Evolutionary conservation across 1,140 invertebrate species (phyloP).

Genomic region (Sycophaga agraensis): DNA sequence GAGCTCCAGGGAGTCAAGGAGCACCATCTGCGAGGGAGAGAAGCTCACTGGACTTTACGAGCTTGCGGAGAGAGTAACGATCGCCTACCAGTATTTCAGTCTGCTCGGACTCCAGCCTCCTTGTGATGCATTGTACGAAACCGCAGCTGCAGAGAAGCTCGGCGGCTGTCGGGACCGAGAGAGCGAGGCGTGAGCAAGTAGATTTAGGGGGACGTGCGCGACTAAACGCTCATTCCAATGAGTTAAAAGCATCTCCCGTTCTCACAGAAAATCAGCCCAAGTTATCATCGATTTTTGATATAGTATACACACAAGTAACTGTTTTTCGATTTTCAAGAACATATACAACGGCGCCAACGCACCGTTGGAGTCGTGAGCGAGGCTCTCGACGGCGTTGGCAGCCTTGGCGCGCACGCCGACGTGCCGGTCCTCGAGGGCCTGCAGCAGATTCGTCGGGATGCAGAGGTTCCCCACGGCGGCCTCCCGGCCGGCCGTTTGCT

Average conservation of each 20-base stretch:
- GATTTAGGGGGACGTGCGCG: no score
- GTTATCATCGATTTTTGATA: no score
- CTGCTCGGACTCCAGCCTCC: constrained; percentile 27
- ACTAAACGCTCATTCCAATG: no score
- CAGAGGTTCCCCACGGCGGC: constrained; percentile 32
- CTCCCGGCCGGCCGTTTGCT: constrained; percentile 33
- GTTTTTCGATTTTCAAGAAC: no score
- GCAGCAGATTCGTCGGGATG: constrained; percentile 31
- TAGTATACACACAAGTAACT: no score
- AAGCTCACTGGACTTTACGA: neutral
- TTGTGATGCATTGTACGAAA: constrained; percentile 31
- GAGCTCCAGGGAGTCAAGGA: constrained; percentile 30
- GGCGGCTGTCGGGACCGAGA: constrained; percentile 31
- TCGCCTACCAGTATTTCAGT: constrained; percentile 32
- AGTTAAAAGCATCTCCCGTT: no score
- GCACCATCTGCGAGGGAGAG: constrained; percentile 31
- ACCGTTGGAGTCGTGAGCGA: constrained; percentile 25
- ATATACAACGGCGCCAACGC: no score
- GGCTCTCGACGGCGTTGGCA: constrained; percentile 31
- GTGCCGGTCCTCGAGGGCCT: constrained; percentile 33
- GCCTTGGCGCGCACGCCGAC: constrained; percentile 33
- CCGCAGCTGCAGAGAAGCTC: constrained; percentile 29
- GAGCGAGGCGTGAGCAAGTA: no score
- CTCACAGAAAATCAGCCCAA: no score
- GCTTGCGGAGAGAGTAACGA: neutral